Conservation (phyloP, 1,140 invertebrate species). For the Danaus melanippus region DNA sequence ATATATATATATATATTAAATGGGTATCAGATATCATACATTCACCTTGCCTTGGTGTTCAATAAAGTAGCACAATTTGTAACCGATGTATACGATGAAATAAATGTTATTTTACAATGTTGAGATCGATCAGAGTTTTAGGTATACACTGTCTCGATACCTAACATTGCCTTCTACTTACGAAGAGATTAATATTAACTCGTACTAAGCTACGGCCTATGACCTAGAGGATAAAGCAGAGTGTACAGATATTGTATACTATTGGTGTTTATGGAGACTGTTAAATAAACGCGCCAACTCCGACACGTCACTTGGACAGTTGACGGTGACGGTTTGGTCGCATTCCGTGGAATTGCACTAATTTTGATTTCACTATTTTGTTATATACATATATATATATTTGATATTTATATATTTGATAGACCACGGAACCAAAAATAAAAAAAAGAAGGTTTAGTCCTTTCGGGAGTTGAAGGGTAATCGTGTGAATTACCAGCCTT, state of each 20-base stretch:
- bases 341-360: slow-evolving; percentile 13
- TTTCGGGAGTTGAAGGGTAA: slow-evolving; percentile 30
- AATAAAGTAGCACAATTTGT: slow-evolving; percentile 68
- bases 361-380: slow-evolving; percentile 28
- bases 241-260: slow-evolving; percentile 16
- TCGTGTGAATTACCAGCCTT: slow-evolving; percentile 60
- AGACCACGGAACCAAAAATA: slow-evolving; percentile 28
- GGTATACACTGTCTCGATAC: slow-evolving; percentile 63
- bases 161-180: slow-evolving; percentile 57
- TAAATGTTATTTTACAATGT: slow-evolving; percentile 70
- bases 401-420: slow-evolving; percentile 24
- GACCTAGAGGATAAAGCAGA: not conserved
- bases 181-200: slow-evolving; percentile 17
- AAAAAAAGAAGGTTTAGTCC: slow-evolving; percentile 15
- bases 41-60: slow-evolving; percentile 70
- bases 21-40: slow-evolving; percentile 46
- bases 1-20: slow-evolving; percentile 34
- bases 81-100: slow-evolving; percentile 70
- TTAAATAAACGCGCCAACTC: slow-evolving; percentile 10
- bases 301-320: slow-evolving; percentile 21
- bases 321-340: slow-evolving; percentile 17
- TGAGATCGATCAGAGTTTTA: slow-evolving; percentile 65
- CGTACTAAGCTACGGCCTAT: slow-evolving; percentile 4
- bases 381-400: slow-evolving; percentile 33
- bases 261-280: slow-evolving; percentile 11